A percentile compares a stretch with the other conserved stretches of the same genome.
Conservation (phyloP, 2,888 invertebrate genomes). For the Germaria angustata region DNA sequence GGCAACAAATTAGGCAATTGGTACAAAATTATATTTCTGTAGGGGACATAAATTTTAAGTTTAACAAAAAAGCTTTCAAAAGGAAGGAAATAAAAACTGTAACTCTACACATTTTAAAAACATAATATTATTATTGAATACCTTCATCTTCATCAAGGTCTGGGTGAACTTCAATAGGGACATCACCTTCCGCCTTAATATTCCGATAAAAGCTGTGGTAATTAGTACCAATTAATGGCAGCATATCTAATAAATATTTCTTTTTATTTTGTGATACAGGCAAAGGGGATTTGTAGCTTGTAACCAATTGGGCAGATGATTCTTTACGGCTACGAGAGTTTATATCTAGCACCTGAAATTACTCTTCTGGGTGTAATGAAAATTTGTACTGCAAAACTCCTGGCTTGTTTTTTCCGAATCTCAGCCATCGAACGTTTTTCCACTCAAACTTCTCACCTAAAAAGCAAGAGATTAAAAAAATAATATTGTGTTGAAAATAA, state of each 20-base stretch:
- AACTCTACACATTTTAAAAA: not conserved
- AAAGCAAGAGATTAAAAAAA: slow-evolving; percentile 11
- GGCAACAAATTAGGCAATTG: not conserved
- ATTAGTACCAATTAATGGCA: slow-evolving; percentile 5
- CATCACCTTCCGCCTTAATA: not conserved
- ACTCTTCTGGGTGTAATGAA: slow-evolving; percentile 1
- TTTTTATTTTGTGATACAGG: slow-evolving; percentile 13
- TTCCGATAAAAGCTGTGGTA: slow-evolving; percentile 6
- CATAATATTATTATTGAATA: not conserved
- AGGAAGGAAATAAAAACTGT: not conserved
- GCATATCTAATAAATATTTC: slow-evolving; percentile 1
- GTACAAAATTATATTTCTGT: not conserved
- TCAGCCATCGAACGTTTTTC: slow-evolving; percentile 12
- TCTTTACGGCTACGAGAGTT: slow-evolving; percentile 12
- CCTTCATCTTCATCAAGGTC: not conserved
- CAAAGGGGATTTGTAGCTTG: slow-evolving; percentile 15
- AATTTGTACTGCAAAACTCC: slow-evolving; percentile 19
- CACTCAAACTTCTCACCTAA: slow-evolving; percentile 25
- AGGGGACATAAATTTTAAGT: not conserved
- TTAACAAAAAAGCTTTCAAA: not conserved
- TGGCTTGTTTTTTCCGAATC: slow-evolving; percentile 4
- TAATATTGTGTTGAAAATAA: slow-evolving; percentile 9
- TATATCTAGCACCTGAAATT: slow-evolving; percentile 13
- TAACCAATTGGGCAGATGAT: slow-evolving; percentile 2
- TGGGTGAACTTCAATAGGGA: not conserved